phyloP scores from a whole-genome alignment of 2,888 invertebrate genomes.

The Sphaerophoria rueppellii region DNA sequence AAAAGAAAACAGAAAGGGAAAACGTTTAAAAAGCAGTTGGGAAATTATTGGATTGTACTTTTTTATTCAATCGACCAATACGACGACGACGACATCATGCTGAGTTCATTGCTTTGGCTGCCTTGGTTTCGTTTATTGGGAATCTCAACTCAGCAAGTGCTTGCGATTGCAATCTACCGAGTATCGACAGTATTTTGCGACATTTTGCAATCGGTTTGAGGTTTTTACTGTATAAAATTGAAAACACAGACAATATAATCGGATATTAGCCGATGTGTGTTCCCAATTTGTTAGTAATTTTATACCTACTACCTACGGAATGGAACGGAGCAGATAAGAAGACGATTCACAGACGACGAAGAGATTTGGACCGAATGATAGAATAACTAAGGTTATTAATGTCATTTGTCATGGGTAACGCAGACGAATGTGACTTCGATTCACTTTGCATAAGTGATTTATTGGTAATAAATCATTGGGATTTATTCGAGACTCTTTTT shows the following conservation, averaged over 20 bases:
- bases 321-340: conserved; percentile 10
- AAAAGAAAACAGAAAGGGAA: conserved; percentile 18
- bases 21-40: conserved; percentile 53
- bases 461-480: conserved; percentile 33
- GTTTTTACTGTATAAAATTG: conserved; percentile 41
- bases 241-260: conserved; percentile 47
- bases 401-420: conserved; percentile 31
- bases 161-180: conserved; percentile 34
- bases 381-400: conserved; percentile 28
- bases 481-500: not conserved
- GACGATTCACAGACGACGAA: not conserved
- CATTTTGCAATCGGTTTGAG: conserved; percentile 61
- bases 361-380: conserved; percentile 36
- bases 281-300: conserved; percentile 56
- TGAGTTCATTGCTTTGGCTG: conserved; percentile 50
- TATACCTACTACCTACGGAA: conserved; percentile 8
- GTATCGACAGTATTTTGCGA: conserved; percentile 46
- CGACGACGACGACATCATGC: conserved; percentile 40
- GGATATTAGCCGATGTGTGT: conserved; percentile 41
- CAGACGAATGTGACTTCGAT: conserved; percentile 21
- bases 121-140: not conserved
- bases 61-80: conserved; percentile 27
- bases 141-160: conserved; percentile 13
- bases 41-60: conserved; percentile 37
- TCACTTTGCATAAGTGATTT: conserved; percentile 38